Evolutionary conservation across 2,113 vertebrate genomes (phyloP).

Genomic region (Anas platyrhynchos): DNA sequence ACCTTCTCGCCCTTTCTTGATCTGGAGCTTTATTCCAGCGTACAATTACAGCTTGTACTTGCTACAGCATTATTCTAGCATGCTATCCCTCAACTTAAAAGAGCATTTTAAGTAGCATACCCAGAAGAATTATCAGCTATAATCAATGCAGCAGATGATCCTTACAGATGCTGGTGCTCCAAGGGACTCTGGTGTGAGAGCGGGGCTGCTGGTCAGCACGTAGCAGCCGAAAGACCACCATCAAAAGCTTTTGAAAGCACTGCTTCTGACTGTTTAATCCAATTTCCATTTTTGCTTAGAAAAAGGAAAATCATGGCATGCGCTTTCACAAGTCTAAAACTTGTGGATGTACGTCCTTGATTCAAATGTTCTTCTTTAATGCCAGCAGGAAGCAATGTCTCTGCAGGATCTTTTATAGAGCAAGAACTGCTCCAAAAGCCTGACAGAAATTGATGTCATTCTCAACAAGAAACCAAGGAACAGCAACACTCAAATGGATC

Average conservation of each 20-base stretch:
- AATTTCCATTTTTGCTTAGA: neutral
- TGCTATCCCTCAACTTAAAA: neutral
- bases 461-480: neutral
- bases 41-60: neutral
- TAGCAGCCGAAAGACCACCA: fast-evolving
- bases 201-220: neutral
- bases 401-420: neutral
- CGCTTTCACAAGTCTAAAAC: neutral
- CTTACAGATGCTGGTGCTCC: neutral
- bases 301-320: neutral
- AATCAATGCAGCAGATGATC: neutral
- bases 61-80: neutral
- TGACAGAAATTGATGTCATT: neutral
- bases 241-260: neutral
- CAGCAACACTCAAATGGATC: neutral
- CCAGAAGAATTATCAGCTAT: neutral
- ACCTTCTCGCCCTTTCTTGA: neutral
- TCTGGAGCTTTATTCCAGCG: neutral
- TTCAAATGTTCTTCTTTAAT: slow-evolving; percentile 29
- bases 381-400: slow-evolving; percentile 53
- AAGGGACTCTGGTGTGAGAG: neutral
- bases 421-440: slow-evolving; percentile 5
- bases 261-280: neutral
- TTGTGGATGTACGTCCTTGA: neutral
- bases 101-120: neutral